These are phyloP conservation scores for Perodicticus potto DNA, from an alignment of 2,797 vertebrate genomes.

Conservation along the genomic window DNA sequence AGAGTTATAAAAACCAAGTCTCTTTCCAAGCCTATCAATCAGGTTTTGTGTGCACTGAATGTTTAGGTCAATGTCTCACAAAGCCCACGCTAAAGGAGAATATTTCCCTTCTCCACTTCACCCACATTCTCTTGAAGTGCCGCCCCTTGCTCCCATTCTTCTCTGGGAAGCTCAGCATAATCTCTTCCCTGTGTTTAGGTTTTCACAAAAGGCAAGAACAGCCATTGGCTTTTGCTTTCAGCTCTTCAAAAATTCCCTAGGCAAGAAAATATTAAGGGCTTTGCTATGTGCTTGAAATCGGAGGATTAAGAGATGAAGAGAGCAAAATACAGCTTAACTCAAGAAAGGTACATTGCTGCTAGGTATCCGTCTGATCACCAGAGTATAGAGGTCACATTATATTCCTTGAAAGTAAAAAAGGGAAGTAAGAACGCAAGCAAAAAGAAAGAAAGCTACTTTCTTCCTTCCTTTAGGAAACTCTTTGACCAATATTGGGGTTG, in stretches of 20 bases:
- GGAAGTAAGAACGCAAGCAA: neutral
- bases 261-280: neutral
- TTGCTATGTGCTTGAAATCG: neutral
- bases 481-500: neutral
- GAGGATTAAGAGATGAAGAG: slow-evolving; percentile 30
- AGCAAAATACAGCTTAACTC: slow-evolving; percentile 10
- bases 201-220: neutral
- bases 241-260: neutral
- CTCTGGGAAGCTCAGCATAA: neutral
- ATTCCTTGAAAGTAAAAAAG: neutral
- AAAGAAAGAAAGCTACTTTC: neutral
- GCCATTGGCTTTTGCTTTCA: neutral
- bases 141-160: accelerated
- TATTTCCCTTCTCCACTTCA: neutral
- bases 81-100: neutral
- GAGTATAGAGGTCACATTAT: neutral
- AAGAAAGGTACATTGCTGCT: neutral
- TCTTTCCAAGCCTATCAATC: neutral
- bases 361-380: neutral
- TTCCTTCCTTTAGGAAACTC: slow-evolving; percentile 2
- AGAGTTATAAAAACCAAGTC: neutral
- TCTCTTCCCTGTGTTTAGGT: neutral
- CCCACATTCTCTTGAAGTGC: neutral
- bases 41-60: neutral
- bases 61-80: neutral